Base-by-base conservation (phyloP, 2,113 vertebrate species). In the Toxotes chatareus region DNA sequence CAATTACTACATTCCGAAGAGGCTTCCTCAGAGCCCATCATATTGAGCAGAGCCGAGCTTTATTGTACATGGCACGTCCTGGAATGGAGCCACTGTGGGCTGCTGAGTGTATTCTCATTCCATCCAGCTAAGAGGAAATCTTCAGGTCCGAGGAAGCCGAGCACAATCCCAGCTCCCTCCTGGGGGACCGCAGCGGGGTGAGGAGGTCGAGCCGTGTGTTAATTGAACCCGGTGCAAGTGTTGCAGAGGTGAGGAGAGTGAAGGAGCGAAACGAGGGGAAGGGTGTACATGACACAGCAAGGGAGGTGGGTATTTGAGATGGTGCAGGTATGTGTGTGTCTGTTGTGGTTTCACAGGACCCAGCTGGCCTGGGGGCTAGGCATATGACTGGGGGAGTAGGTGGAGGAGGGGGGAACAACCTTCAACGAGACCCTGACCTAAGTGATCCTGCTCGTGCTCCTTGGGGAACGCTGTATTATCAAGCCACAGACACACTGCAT, bases 81-180 rank as follows among this genome's bases (percentile, higher is more conserved):
- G 90, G 87, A 92, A 80, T 62, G 82, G 82, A 90, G 86, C 91
- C 89, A 88, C 74, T 88, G 89, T 81, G 76, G 69, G 75, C 42
- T 77, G 73, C 78, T 44, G 83, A 87, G 88, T 77, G 59, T 77
- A 89, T 90, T 89, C 85, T 87, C 87, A 84, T 85, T 80, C 72
- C 59, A 74, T 74, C 79, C 82, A 68, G 73, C 83, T 74, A 79
- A 88, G 77, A 90, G 86, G 82, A 91, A 88, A 86, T 90, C 85
- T 89, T 89, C 69, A 56, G 76, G 74, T 83, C 77, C 14, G 49
- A 73, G 70, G 69, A 61, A 82, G 82, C 66, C 13, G 21, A 85
- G 78, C 79, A 78, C 89, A 90, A 89, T 86, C 89, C 65, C 23
- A 7, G 72, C 76, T 49, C 78, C 83, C 67, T 90, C 84, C 79